These are phyloP conservation scores for Danaus chrysippus DNA, from an alignment of 2,888 invertebrate genomes.

Conservation along the genomic window DNA sequence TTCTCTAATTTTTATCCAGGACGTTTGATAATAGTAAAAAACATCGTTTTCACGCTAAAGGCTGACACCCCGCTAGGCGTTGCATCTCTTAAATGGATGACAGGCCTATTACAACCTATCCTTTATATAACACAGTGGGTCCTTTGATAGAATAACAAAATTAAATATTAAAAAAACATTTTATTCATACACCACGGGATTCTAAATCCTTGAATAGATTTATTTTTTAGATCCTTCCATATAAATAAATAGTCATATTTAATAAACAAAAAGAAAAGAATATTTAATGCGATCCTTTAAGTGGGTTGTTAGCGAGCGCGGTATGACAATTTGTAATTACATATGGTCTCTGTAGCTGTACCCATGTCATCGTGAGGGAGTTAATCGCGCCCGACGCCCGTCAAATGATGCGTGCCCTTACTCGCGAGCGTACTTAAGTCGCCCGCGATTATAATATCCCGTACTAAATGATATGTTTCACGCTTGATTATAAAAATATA, in stretches of 20 bases:
- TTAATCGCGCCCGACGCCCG: constrained; percentile 63
- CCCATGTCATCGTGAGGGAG: constrained; percentile 59
- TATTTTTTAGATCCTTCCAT: no score
- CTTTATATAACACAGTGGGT: constrained; percentile 74
- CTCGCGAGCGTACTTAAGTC: constrained; percentile 63
- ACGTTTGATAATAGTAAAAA: constrained; percentile 44
- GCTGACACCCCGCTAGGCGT: constrained; percentile 65
- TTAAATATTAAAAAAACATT: constrained; percentile 68
- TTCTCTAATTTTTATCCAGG: constrained; percentile 49
- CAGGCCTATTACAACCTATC: constrained; percentile 73
- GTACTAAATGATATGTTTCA: constrained; percentile 53
- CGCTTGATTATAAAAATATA: constrained; percentile 20
- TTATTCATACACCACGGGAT: constrained; percentile 70
- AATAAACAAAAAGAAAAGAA: neutral
- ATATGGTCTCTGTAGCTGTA: constrained; percentile 42
- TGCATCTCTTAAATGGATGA: constrained; percentile 71
- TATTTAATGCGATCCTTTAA: constrained; percentile 8
- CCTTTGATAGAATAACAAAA: constrained; percentile 73
- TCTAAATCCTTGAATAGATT: constrained; percentile 35
- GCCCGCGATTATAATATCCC: constrained; percentile 58
- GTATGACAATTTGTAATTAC: constrained; percentile 53
- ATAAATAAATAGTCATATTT: no score
- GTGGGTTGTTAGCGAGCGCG: constrained; percentile 17
- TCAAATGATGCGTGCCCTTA: constrained; percentile 70
- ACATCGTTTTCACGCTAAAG: constrained; percentile 38